Evolutionary conservation across 2,888 invertebrate genomes (phyloP).

Genomic region (Ariolimax columbianus): DNA sequence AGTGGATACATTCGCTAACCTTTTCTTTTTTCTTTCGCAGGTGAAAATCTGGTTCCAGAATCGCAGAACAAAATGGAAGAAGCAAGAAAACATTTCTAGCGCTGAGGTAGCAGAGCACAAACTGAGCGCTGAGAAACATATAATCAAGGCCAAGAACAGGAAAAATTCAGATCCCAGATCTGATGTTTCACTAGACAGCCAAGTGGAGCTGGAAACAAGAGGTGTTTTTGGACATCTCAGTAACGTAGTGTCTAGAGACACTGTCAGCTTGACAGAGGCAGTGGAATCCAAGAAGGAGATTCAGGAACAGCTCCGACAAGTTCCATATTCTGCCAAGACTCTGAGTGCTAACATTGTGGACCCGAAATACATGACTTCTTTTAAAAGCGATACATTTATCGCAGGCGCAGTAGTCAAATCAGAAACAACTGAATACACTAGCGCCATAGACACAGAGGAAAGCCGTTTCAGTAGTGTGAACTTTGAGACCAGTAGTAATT

Average conservation of each 20-base stretch:
- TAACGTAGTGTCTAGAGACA: slow-evolving; percentile 24
- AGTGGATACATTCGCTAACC: no score
- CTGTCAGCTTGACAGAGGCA: background rate
- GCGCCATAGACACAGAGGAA: slow-evolving; percentile 23
- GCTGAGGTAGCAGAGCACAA: slow-evolving; percentile 92
- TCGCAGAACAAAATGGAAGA: slow-evolving; percentile 90
- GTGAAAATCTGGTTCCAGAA: slow-evolving; percentile 96
- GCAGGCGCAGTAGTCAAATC: slow-evolving; percentile 1
- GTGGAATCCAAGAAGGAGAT: slow-evolving; percentile 10
- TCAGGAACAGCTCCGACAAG: background rate
- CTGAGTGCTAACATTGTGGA: background rate
- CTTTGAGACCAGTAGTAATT: background rate
- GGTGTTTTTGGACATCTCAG: slow-evolving; percentile 34
- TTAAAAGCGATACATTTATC: background rate
- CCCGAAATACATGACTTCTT: background rate
- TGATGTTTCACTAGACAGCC: slow-evolving; percentile 31
- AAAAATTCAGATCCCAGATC: slow-evolving; percentile 49
- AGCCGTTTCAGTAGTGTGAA: background rate
- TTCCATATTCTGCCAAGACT: background rate
- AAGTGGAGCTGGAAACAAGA: slow-evolving; percentile 35
- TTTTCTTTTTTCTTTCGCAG: slow-evolving; percentile 81
- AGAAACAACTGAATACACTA: slow-evolving; percentile 21
- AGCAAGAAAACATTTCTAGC: slow-evolving; percentile 93
- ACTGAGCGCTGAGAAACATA: slow-evolving; percentile 78
- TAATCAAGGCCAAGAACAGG: slow-evolving; percentile 57